Conservation (phyloP, 2,888 invertebrate species). For the Hylaea fasciaria region DNA sequence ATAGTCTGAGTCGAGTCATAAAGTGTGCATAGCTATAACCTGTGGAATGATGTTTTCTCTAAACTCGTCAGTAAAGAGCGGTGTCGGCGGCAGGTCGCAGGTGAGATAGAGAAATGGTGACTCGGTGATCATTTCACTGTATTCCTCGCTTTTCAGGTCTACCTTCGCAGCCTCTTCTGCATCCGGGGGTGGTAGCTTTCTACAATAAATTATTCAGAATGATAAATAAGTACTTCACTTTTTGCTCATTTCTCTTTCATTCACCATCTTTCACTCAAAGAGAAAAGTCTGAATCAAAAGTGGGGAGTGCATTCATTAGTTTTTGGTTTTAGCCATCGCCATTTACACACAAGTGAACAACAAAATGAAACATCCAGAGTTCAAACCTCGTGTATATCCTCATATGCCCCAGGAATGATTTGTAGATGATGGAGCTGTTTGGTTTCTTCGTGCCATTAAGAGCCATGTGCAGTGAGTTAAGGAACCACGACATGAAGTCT, state of each 20-base stretch:
- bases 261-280: no score
- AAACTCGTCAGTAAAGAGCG: slow-evolving; percentile 98
- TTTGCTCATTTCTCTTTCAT: no score
- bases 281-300: no score
- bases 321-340: no score
- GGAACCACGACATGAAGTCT: slow-evolving; percentile 98
- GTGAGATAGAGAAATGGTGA: slow-evolving; percentile 98
- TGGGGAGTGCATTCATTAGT: no score
- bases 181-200: slow-evolving; percentile 97
- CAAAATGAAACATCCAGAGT: no score
- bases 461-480: slow-evolving; percentile 97
- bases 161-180: slow-evolving; percentile 95
- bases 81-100: slow-evolving; percentile 98
- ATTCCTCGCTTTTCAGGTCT: slow-evolving; percentile 92
- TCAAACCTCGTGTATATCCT: slow-evolving; percentile 89
- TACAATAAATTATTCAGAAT: slow-evolving; percentile 47
- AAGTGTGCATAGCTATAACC: slow-evolving; percentile 70
- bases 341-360: no score
- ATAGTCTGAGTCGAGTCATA: no score
- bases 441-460: slow-evolving; percentile 96
- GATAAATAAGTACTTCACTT: background rate
- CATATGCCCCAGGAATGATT: slow-evolving; percentile 97
- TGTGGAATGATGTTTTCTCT: slow-evolving; percentile 99
- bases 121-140: slow-evolving; percentile 93
- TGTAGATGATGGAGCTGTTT: slow-evolving; percentile 96